A percentile compares a stretch with the other conserved stretches of the same genome.
Evolutionary conservation across 2,113 vertebrate genomes (phyloP).

Genomic region (Indri indri): DNA sequence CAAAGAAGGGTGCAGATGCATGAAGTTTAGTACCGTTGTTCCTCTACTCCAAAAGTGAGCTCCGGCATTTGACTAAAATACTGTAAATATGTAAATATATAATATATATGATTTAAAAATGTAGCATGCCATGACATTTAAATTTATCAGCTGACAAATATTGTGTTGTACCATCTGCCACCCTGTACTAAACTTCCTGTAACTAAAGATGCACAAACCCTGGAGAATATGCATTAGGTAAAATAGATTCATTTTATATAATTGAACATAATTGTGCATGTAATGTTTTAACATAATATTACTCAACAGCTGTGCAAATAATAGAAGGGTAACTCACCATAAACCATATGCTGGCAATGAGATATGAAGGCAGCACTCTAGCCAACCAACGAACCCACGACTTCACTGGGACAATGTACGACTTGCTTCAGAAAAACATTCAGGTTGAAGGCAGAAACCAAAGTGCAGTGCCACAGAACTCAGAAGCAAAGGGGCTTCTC

Average conservation of each 20-base stretch:
- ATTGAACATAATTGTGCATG: slow-evolving; percentile 88
- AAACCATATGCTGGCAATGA: slow-evolving; percentile 78
- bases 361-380: neutral
- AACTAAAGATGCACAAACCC: slow-evolving; percentile 83
- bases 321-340: slow-evolving; percentile 80
- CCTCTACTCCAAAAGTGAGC: neutral
- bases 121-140: slow-evolving; percentile 77
- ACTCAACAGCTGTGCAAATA: slow-evolving; percentile 87
- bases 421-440: neutral
- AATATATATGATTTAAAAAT: slow-evolving; percentile 31
- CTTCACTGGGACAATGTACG: slow-evolving; percentile 38
- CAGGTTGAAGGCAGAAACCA: neutral
- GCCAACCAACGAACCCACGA: slow-evolving; percentile 30
- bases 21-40: neutral
- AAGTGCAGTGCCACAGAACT: neutral
- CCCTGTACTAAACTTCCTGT: slow-evolving; percentile 82
- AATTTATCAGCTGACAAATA: slow-evolving; percentile 82
- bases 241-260: slow-evolving; percentile 86
- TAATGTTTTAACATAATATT: slow-evolving; percentile 85
- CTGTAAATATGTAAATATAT: slow-evolving; percentile 30
- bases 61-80: slow-evolving; percentile 68
- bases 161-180: slow-evolving; percentile 83
- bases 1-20: neutral
- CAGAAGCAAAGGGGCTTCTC: neutral
- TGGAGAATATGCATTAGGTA: slow-evolving; percentile 83